Evolutionary conservation across 1,140 invertebrate species (phyloP).

Genomic region (Alviniconcha marisindica): DNA sequence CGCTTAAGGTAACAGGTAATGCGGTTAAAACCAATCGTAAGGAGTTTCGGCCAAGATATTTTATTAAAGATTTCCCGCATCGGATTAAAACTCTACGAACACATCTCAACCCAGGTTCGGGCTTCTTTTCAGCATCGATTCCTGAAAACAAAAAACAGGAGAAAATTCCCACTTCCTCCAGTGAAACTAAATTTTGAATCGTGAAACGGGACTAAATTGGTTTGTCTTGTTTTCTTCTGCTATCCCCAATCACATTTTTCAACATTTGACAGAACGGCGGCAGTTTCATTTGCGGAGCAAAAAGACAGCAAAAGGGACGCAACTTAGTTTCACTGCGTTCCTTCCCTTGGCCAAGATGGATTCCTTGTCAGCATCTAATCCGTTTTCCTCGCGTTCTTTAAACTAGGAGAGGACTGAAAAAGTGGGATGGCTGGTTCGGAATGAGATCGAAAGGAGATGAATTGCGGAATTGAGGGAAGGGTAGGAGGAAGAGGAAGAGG

Average conservation of each 20-base stretch:
- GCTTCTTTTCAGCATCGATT: no score
- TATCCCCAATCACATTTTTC: neutral
- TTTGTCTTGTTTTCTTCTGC: slow-evolving; percentile 10
- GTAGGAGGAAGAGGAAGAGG: neutral
- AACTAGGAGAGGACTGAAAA: neutral
- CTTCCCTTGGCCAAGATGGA: slow-evolving; percentile 9
- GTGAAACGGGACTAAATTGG: slow-evolving; percentile 3
- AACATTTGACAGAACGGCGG: neutral
- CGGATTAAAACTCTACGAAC: no score
- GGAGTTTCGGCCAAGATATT: no score
- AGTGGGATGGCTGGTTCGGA: neutral
- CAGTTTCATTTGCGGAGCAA: neutral
- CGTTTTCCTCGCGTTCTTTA: slow-evolving; percentile 11
- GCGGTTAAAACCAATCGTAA: no score
- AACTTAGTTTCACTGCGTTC: slow-evolving; percentile 1
- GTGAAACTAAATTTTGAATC: neutral
- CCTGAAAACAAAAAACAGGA: no score
- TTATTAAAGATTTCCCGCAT: no score
- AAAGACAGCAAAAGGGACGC: neutral
- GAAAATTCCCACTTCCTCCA: no score
- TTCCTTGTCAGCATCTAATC: slow-evolving; percentile 2
- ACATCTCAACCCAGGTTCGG: no score
- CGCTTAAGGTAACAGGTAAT: no score
- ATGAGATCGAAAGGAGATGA: slow-evolving; percentile 14
- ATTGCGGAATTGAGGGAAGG: neutral